These are phyloP conservation scores for Atta texana DNA, from an alignment of 1,140 invertebrate species.

Conservation along the genomic window DNA sequence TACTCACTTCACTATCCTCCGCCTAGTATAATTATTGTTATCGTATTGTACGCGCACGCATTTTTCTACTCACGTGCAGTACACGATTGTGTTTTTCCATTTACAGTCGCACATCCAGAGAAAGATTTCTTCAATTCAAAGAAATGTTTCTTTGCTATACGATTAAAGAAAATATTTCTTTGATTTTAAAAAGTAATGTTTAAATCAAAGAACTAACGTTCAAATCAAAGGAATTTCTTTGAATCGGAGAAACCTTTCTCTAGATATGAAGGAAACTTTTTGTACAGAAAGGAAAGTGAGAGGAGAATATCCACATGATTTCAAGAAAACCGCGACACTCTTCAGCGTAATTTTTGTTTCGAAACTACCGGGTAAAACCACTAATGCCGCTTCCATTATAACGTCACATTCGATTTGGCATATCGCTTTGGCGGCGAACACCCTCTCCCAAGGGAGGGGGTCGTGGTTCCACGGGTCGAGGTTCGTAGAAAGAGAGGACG, in stretches of 20 bases:
- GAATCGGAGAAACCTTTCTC: background rate
- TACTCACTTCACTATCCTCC: background rate
- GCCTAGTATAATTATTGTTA: constrained; percentile 32
- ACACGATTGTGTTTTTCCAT: background rate
- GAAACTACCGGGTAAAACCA: constrained; percentile 75
- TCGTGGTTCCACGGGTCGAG: too few relatives aligned
- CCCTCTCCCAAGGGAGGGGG: constrained; percentile 48
- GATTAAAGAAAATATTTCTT: too few relatives aligned
- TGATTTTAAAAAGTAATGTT: too few relatives aligned
- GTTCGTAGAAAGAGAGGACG: constrained; percentile 15
- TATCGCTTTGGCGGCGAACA: constrained; percentile 66
- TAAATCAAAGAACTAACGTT: too few relatives aligned
- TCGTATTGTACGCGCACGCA: background rate
- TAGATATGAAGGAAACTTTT: too few relatives aligned
- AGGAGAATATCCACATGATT: constrained; percentile 53
- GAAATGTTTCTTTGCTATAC: too few relatives aligned
- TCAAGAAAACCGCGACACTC: constrained; percentile 63
- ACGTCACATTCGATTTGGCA: constrained; percentile 83
- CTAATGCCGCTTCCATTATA: constrained; percentile 83
- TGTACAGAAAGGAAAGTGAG: background rate
- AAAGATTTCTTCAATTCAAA: too few relatives aligned
- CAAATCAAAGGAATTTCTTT: too few relatives aligned
- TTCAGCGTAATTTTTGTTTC: constrained; percentile 69
- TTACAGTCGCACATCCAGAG: background rate
- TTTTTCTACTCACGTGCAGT: background rate